Base-by-base conservation (phyloP, 1,140 invertebrate genomes). In the Propsilocerus akamusi region DNA sequence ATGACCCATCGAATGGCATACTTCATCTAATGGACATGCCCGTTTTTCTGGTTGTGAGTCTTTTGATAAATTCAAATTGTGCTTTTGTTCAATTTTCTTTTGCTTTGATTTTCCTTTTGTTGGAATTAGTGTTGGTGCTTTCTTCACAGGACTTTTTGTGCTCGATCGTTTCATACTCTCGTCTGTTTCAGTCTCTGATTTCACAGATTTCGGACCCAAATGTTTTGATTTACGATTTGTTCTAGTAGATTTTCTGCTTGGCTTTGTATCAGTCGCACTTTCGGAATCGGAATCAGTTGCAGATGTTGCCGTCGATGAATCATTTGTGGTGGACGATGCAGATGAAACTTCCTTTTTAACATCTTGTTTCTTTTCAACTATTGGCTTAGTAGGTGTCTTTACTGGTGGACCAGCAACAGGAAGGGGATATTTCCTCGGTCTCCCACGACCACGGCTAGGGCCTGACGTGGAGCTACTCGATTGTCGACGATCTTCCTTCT, bases 1-100 rank as follows among this genome's bases (percentile, higher is more conserved):
- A 71, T 96, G 91, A 51, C 92, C 92, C 23, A 68, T 66, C 20
- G 91, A 95, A 64, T 95, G 84, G 65, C 92, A 97, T 7, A 80
- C 80, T 51, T 88, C 78, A n/a, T n/a, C 34, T 11, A 96, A 70
- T 0, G 87, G 87, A 68, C 92, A 97, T 53, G 80, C 75, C 24
- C 79, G 68, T 56, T 88, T 83, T 54, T 80, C 75, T 14, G 65
- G 61, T 25, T 67, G 57, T 12, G 68, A 62, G 0, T 68, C 67
- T 17, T 54, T 52, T 48, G 71, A 66, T 46, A 54, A 65, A 17
- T 48, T 53, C 67, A 68, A n/a, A 63, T 68, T 55, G 65, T 65
- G 54, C 66, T 74, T 58, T 54, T 70, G 53, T 56, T 67, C 57
- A 0, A 58, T 57, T 58, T 71, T 52, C 59, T 57, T 64, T 59